Percentiles rank a stretch among this genome's conserved stretches.
Evolutionary conservation across 2,797 vertebrate genomes (phyloP).

Genomic region (Chaetophractus vellerosus): DNA sequence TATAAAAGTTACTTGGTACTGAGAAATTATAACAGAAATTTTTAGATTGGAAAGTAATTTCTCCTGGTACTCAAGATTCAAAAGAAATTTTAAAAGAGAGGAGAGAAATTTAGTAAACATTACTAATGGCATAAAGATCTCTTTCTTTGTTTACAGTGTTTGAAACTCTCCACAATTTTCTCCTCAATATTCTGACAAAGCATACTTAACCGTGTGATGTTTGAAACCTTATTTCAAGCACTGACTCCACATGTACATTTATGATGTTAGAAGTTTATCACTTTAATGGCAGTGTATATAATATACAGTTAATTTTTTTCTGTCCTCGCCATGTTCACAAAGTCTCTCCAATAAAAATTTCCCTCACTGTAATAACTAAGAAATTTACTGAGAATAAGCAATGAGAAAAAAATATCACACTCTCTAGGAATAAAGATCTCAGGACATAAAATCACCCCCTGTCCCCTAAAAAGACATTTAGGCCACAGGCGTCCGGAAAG

Average conservation of each 20-base stretch:
- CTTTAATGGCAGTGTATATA: conserved; percentile 40
- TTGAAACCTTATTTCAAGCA: conserved; percentile 58
- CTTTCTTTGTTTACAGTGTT: neutral
- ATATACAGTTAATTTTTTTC: neutral
- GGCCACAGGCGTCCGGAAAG: conserved; percentile 55
- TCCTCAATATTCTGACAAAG: conserved; percentile 55
- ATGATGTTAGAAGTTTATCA: neutral
- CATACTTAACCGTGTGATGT: conserved; percentile 5
- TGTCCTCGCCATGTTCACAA: neutral
- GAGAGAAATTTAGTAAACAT: neutral
- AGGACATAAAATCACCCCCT: neutral
- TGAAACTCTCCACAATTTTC: neutral
- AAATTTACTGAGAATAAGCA: conserved; percentile 82
- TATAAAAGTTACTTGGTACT: neutral
- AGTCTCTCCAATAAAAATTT: neutral
- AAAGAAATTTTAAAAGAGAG: neutral
- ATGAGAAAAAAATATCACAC: conserved; percentile 46
- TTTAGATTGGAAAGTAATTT: neutral
- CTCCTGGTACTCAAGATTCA: neutral
- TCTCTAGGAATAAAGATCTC: neutral
- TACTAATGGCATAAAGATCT: neutral
- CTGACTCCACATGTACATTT: neutral
- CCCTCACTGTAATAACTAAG: conserved; percentile 51
- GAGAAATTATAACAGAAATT: neutral
- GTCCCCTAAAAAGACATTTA: conserved; percentile 31